phyloP scores from a whole-genome alignment of 2,113 vertebrate genomes.

The Leucosticte australis region DNA sequence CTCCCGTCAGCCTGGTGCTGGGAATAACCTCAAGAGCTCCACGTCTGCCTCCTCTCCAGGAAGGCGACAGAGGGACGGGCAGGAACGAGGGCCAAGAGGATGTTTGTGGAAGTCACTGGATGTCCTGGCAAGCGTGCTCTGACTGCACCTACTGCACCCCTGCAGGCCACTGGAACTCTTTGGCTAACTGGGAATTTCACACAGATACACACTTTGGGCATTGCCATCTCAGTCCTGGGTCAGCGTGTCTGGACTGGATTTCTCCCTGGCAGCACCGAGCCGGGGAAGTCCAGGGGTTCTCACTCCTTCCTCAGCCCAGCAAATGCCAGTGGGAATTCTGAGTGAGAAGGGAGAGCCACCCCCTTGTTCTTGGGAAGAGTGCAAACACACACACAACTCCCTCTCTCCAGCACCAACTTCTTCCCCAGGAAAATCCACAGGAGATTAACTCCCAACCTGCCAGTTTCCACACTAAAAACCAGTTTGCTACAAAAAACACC shows the following conservation, averaged over 20 bases:
- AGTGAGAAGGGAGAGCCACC: neutral
- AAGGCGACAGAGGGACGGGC: slow-evolving; percentile 51
- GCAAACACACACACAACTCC: neutral
- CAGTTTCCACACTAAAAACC: neutral
- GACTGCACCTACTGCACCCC: neutral
- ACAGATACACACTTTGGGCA: neutral
- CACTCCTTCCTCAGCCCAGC: neutral
- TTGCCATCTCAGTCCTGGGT: neutral
- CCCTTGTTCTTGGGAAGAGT: neutral
- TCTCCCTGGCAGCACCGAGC: neutral
- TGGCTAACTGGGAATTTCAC: neutral
- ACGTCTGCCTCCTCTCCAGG: slow-evolving; percentile 24
- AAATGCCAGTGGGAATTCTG: neutral
- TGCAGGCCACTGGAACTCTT: neutral
- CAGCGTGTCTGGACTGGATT: neutral
- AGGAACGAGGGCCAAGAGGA: slow-evolving; percentile 42
- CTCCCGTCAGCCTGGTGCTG: neutral
- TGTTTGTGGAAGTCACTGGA: slow-evolving; percentile 34
- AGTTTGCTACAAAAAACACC: neutral
- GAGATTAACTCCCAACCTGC: accelerated
- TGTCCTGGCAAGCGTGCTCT: neutral
- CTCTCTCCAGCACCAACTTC: neutral
- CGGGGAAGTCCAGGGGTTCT: neutral
- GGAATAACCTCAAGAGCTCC: slow-evolving; percentile 25
- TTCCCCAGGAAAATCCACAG: neutral